Evolutionary conservation across 2,888 invertebrate genomes (phyloP), one percentile per base, ranked within the genome.

Genomic region (Marronus borbonicus): DNA sequence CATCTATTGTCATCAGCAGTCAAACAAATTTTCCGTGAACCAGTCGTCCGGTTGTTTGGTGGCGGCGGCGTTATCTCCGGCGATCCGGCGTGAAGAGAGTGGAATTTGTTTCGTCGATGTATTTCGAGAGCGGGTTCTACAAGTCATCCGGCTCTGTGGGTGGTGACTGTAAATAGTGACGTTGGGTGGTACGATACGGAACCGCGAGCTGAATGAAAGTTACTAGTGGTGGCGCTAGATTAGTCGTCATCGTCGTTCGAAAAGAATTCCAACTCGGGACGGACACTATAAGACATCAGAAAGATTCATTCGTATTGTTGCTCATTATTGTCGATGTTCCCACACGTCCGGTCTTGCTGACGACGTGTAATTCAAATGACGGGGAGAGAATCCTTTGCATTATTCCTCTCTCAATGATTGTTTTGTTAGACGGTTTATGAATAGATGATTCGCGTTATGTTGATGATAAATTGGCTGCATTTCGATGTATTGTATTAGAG

Each of bases 1-100:
- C 85, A 84, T 83, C 84, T 81, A 85, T 86, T 86, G 85, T 85
- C 82, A 81, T 80, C 83, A 80, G 76, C 82, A 82, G 82, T 81
- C 83, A 82, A 83, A 82, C 81, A 82, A 74, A 74, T 81, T 82
- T 82, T 83, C 79, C 79, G 64, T 82, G 78, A 62, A 77, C 79
- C 80, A 81, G 80, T 80, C 81, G 81, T 49, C 81, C 83, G 80
- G 76, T 72, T 66, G 70, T 70, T 79, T 77, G 60, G 52, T 64
- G 36, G 52, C 52, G 50, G 31, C 31, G 44, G 65, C 52, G n/a
- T 65, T 70, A 64, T 64, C 49, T 36, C 12, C 5, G 20, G 7
- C 8, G 44, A 39, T 20, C 17, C 24, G 36, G 36, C 28, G 52
- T 31, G 49, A 39, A 65, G 70, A n/a, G 70, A 74, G 44, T 44